Evolutionary conservation across 2,888 invertebrate species (phyloP), one percentile per base, ranked within the genome.

Genomic region (Mylabris sibirica): DNA sequence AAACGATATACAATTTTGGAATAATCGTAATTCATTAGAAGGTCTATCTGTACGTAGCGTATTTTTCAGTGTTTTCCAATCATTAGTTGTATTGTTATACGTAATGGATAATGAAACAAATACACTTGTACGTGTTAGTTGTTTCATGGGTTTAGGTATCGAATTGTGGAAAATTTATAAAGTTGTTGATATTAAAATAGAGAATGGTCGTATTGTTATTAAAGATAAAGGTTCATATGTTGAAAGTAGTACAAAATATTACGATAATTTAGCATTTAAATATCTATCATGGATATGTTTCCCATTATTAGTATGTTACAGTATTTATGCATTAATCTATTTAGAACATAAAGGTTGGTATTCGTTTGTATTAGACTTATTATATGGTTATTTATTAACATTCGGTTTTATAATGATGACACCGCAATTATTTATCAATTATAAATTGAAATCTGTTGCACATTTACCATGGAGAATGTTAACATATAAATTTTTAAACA

Each of bases 391-490:
- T 85, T 88, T 99, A 68, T 88, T 99, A 69, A 99, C 98, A 1
- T 99, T 99, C 84, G 98, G 99, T 71, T 99, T 99, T 84, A 99
- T 99, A 68, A 97, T 99, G 96, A 99, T 99, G 99, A 99, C 99
- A n/a, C 99, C 99, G 6, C 99, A 99, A 85, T 87, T 99, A 72
- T 99, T 99, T 83, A 99, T 99, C 78, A 99, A 99, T 87, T 99
- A 99, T 87, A 99, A 99, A 86, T 85, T 99, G 78, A 98, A 99
- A 84, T 99, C 98, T 20, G 99, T 99, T 1, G 99, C 99, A 11
- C 99, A 99, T 87, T 88, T 99, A 78, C 99, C 99, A 4, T 99
- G 99, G 99, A 90, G 99, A 70, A 99, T 99, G 99, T 92, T 99
- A 90, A 98, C 98, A 11, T 99, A 99, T 85, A 99, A 99, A 88